These are phyloP conservation scores for Lacanobia oleracea DNA, from an alignment of 2,888 invertebrate genomes.

Conservation along the genomic window DNA sequence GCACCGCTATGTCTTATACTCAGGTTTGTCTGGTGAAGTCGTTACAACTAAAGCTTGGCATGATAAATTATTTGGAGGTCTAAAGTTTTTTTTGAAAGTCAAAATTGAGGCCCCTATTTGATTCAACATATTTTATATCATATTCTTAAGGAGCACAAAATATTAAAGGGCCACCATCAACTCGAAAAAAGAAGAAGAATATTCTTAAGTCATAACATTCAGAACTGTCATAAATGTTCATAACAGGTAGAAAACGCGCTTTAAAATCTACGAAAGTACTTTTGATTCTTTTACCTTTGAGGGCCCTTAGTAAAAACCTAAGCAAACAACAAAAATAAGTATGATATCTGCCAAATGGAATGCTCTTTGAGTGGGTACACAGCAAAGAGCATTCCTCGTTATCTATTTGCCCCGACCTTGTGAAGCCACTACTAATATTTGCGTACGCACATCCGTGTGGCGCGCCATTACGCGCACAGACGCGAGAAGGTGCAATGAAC, in stretches of 20 bases:
- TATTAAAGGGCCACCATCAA: too few relatives aligned
- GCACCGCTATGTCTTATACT: background rate
- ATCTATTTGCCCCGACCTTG: slow-evolving; percentile 78
- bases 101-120: background rate
- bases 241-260: background rate
- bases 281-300: slow-evolving; percentile 12
- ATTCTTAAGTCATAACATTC: background rate
- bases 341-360: slow-evolving; percentile 67
- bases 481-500: slow-evolving; percentile 74
- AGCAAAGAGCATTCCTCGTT: slow-evolving; percentile 63
- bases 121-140: background rate
- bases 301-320: slow-evolving; percentile 47
- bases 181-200: background rate
- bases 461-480: slow-evolving; percentile 72
- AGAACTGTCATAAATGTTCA: background rate
- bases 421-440: slow-evolving; percentile 78
- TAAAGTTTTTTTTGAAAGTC: too few relatives aligned
- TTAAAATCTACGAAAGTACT: slow-evolving; percentile 6
- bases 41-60: background rate
- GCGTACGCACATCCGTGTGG: slow-evolving; percentile 79
- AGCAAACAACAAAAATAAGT: slow-evolving; percentile 62
- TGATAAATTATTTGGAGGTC: too few relatives aligned
- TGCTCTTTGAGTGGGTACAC: slow-evolving; percentile 63
- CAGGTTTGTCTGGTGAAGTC: background rate
- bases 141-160: background rate